Conservation (phyloP, 2,113 vertebrate species). For the Nesogale talazaci region DNA sequence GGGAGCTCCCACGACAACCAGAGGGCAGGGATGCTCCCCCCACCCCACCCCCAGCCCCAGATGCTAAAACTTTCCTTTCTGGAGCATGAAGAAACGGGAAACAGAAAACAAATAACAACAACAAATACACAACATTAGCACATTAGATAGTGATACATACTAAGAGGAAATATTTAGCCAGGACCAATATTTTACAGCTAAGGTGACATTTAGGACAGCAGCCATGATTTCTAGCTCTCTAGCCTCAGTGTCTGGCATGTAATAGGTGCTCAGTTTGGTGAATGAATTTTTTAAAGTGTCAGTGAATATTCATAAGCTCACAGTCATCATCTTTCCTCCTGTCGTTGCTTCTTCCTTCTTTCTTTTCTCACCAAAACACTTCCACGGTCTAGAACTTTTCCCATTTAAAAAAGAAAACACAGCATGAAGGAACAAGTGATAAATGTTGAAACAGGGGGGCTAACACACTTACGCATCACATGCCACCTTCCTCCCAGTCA, state of each 20-base stretch:
- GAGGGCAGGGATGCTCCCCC: no score
- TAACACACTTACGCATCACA: not conserved
- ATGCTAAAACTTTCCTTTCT: not conserved
- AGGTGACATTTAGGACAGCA: not conserved
- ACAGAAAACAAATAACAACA: constrained; percentile 11
- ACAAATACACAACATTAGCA: not conserved
- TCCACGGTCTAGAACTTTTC: not conserved
- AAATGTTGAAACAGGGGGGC: not conserved
- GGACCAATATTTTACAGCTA: constrained; percentile 22
- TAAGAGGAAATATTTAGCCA: not conserved
- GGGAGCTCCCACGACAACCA: no score
- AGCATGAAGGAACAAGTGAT: not conserved
- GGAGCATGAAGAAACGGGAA: not conserved
- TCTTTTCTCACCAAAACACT: not conserved
- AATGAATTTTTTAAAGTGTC: not conserved
- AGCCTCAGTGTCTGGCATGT: not conserved
- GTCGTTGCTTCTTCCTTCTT: not conserved
- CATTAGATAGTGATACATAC: not conserved
- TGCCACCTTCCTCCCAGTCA: not conserved
- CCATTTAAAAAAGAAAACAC: not conserved
- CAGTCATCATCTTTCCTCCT: not conserved
- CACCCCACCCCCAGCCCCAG: no score
- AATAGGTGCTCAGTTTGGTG: not conserved
- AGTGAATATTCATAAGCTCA: not conserved
- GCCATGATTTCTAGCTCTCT: not conserved